These are phyloP conservation scores for Diogma glabrata DNA, from an alignment of 2,888 invertebrate genomes.

Conservation along the genomic window DNA sequence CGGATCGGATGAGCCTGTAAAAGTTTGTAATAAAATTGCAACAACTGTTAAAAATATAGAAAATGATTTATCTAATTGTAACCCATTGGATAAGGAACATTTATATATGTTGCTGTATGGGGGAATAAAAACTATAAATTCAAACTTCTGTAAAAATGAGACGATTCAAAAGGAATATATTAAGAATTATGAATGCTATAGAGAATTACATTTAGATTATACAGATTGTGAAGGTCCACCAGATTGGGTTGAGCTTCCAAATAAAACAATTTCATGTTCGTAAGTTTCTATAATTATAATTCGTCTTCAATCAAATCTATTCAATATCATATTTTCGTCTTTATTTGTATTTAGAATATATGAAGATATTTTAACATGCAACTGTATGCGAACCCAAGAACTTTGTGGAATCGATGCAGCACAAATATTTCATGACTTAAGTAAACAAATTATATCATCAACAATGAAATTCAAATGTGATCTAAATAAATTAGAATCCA, in stretches of 20 bases:
- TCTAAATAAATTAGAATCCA: too few species aligned
- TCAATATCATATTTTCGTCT: too few species aligned
- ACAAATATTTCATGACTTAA: background rate
- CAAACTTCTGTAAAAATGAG: conserved; percentile 31
- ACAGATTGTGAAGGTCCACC: conserved; percentile 41
- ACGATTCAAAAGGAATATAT: conserved; percentile 13
- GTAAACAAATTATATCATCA: background rate
- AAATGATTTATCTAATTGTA: conserved; percentile 33
- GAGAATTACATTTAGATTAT: conserved; percentile 38
- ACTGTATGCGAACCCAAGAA: conserved; percentile 39
- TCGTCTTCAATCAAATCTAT: too few species aligned
- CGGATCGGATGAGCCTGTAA: conserved; percentile 28
- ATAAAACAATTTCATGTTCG: conserved; percentile 28
- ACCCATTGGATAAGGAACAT: conserved; percentile 31
- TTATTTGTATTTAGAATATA: too few species aligned
- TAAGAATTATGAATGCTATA: conserved; percentile 32
- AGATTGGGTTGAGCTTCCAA: conserved; percentile 42
- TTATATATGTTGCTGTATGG: conserved; percentile 38
- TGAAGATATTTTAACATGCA: conserved; percentile 40
- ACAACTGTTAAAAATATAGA: conserved; percentile 34
- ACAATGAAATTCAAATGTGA: too few species aligned
- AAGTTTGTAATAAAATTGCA: conserved; percentile 30
- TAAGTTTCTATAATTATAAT: too few species aligned
- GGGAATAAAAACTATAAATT: conserved; percentile 35
- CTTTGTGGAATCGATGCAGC: conserved; percentile 40